A percentile compares a stretch with the other conserved stretches of the same genome.
Evolutionary conservation across 2,888 invertebrate genomes (phyloP).

Genomic region (Heteromurus nitidus): DNA sequence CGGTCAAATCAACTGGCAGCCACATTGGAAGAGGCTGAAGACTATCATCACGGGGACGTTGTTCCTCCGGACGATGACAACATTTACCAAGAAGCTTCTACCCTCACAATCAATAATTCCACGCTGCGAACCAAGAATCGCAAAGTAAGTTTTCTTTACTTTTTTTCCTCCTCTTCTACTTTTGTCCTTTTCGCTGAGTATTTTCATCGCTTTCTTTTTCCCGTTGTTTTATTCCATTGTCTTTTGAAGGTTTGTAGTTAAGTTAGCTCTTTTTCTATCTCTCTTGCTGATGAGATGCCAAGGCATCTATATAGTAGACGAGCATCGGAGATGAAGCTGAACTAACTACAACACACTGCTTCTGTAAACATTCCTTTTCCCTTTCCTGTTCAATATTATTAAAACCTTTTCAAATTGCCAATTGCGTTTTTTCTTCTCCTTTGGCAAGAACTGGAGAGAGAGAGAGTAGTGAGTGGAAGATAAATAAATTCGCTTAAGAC

Average conservation of each 20-base stretch:
- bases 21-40: slow-evolving; percentile 49
- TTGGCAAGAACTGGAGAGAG: not conserved
- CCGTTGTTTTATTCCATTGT: not conserved
- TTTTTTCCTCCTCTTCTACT: not conserved
- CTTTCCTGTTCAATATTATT: too few relatives aligned
- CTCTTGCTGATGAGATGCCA: too few relatives aligned
- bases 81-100: slow-evolving; percentile 67
- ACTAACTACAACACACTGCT: too few relatives aligned
- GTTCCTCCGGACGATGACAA: slow-evolving; percentile 53
- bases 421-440: not conserved
- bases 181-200: not conserved
- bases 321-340: too few relatives aligned
- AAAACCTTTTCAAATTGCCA: slow-evolving; percentile 2
- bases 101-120: slow-evolving; percentile 65
- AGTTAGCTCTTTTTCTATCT: too few relatives aligned
- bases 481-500: not conserved
- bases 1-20: slow-evolving; percentile 71
- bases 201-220: too few relatives aligned
- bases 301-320: too few relatives aligned
- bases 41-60: slow-evolving; percentile 41
- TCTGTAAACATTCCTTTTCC: too few relatives aligned
- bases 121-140: slow-evolving; percentile 64
- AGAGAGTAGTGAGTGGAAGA: not conserved
- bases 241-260: too few relatives aligned
- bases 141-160: slow-evolving; percentile 56